Conservation (phyloP, 2,888 invertebrate species). For the Neoitamus cyanurus region DNA sequence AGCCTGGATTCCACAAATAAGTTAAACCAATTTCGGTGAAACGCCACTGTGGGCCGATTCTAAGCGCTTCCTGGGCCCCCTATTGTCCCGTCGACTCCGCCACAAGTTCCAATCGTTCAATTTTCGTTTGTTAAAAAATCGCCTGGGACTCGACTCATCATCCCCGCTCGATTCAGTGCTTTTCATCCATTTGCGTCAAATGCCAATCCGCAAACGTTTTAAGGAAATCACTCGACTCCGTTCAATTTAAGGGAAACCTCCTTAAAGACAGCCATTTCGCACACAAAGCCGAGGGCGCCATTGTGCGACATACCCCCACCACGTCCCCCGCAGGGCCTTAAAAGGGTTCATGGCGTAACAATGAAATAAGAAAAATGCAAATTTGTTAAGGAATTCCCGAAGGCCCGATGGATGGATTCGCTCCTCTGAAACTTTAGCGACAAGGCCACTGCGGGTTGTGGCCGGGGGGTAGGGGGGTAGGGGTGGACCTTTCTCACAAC, state of each 20-base stretch:
- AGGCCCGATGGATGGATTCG: not conserved
- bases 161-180: not conserved
- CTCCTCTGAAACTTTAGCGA: conserved; percentile 3
- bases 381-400: conserved; percentile 33
- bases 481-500: no score
- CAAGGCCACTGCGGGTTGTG: not conserved
- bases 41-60: not conserved
- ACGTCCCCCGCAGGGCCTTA: not conserved
- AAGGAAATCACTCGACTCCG: conserved; percentile 25
- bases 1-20: not conserved
- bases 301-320: not conserved
- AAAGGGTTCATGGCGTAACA: conserved; percentile 27
- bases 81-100: not conserved
- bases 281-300: not conserved
- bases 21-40: not conserved
- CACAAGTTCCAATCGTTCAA: not conserved
- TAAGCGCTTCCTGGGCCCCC: not conserved
- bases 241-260: conserved; percentile 11
- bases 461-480: not conserved
- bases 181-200: conserved; percentile 19
- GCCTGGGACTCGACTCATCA: not conserved
- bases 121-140: not conserved
- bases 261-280: conserved; percentile 9
- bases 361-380: conserved; percentile 38
- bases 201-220: conserved; percentile 27